Evolutionary conservation across 1,140 invertebrate species (phyloP).

Genomic region (Drosophila subpulchrella): DNA sequence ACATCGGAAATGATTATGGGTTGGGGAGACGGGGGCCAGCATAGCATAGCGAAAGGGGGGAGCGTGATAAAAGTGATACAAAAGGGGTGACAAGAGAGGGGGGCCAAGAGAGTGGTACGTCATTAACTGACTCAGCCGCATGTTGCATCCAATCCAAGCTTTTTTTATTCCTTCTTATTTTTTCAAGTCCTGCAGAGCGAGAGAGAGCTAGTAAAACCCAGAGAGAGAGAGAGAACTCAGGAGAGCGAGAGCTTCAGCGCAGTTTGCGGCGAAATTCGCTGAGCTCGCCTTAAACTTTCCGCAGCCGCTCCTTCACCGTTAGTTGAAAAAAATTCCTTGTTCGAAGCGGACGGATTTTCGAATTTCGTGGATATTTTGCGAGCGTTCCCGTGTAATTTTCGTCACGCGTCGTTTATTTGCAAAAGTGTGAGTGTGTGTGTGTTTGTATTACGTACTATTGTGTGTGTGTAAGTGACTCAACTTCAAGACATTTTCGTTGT

Average conservation of each 20-base stretch:
- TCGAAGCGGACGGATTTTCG: conserved; percentile 46
- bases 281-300: conserved; percentile 30
- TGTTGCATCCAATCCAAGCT: conserved; percentile 62
- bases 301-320: conserved; percentile 55
- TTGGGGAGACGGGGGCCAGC: not conserved
- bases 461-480: conserved; percentile 56
- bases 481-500: conserved; percentile 15
- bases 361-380: conserved; percentile 18
- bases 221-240: not conserved
- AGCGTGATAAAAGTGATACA: conserved; percentile 3
- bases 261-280: conserved; percentile 32
- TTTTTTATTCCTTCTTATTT: conserved; percentile 9
- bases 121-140: conserved; percentile 73
- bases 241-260: conserved; percentile 18
- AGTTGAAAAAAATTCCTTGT: conserved; percentile 77
- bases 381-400: conserved; percentile 47
- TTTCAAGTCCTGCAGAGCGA: conserved; percentile 44
- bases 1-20: conserved; percentile 74
- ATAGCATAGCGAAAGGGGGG: not conserved
- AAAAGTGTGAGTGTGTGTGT: conserved; percentile 22
- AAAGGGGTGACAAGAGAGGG: not conserved
- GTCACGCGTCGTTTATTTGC: conserved; percentile 68
- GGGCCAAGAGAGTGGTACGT: conserved; percentile 22
- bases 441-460: conserved; percentile 18
- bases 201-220: not conserved